Conservation (phyloP, 2,797 vertebrate species). For the Rhabdophis nuchalis region DNA sequence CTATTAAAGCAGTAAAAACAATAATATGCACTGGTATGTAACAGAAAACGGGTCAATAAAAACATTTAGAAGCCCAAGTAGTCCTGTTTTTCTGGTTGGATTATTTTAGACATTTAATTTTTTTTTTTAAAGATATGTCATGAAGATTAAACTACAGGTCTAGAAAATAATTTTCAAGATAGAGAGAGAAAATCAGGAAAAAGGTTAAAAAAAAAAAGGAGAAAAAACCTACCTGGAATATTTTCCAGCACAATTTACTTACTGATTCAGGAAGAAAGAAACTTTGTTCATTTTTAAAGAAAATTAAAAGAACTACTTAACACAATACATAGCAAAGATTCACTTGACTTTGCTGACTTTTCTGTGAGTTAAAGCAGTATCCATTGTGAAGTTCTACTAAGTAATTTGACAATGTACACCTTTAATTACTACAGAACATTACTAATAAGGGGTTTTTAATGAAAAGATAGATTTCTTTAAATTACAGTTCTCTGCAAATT, state of each 20-base stretch:
- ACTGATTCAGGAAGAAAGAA: neutral
- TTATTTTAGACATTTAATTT: no score
- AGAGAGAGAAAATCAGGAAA: neutral
- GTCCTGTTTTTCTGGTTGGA: neutral
- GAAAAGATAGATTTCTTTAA: neutral
- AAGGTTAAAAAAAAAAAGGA: neutral
- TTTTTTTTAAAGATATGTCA: neutral
- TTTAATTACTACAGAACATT: neutral
- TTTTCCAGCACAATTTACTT: neutral
- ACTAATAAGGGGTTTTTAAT: neutral
- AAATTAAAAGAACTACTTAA: neutral
- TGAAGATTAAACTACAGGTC: neutral
- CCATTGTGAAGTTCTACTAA: neutral
- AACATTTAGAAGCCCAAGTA: neutral
- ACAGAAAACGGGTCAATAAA: neutral
- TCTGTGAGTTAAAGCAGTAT: neutral
- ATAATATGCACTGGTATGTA: neutral
- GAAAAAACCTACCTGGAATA: neutral
- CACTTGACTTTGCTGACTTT: neutral
- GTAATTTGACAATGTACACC: neutral
- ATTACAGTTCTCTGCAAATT: neutral
- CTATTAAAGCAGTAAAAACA: neutral
- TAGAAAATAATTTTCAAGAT: neutral
- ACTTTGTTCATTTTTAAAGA: neutral
- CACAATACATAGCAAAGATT: neutral